Conservation (phyloP, 1,140 invertebrate species). For the Lasaia peninsularis region DNA sequence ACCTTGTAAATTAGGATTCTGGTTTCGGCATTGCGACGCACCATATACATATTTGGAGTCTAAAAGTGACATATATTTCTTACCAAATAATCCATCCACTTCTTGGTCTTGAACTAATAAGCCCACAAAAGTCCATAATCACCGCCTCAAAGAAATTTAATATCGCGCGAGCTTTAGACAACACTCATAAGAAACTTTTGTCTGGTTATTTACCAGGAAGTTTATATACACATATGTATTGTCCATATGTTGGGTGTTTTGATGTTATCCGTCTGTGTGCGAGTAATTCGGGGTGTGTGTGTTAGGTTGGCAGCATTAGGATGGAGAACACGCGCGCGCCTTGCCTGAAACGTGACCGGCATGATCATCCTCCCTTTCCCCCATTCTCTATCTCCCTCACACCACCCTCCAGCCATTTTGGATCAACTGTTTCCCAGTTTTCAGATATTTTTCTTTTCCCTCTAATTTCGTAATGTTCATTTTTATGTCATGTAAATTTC, state of each 20-base stretch:
- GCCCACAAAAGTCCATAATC: constrained; percentile 35
- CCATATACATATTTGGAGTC: too few species aligned
- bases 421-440: constrained; percentile 68
- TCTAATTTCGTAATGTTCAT: constrained; percentile 65
- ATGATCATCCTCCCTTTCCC: constrained; percentile 69
- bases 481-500: constrained; percentile 34
- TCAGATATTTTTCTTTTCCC: constrained; percentile 65
- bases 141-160: constrained; percentile 48
- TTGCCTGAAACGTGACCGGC: constrained; percentile 70
- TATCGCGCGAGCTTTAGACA: constrained; percentile 56
- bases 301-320: constrained; percentile 63
- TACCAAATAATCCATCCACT: too few species aligned
- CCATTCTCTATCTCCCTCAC: constrained; percentile 58
- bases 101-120: constrained; percentile 42
- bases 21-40: too few species aligned
- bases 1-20: too few species aligned
- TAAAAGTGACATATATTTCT: too few species aligned
- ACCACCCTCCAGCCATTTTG: constrained; percentile 74
- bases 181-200: constrained; percentile 65
- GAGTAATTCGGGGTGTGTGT: constrained; percentile 52
- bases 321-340: constrained; percentile 71
- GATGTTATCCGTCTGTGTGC: constrained; percentile 41
- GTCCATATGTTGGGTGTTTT: constrained; percentile 57
- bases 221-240: constrained; percentile 57
- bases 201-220: constrained; percentile 72